Conservation (phyloP, 2,888 invertebrate genomes). For the Corythucha ciliata region DNA sequence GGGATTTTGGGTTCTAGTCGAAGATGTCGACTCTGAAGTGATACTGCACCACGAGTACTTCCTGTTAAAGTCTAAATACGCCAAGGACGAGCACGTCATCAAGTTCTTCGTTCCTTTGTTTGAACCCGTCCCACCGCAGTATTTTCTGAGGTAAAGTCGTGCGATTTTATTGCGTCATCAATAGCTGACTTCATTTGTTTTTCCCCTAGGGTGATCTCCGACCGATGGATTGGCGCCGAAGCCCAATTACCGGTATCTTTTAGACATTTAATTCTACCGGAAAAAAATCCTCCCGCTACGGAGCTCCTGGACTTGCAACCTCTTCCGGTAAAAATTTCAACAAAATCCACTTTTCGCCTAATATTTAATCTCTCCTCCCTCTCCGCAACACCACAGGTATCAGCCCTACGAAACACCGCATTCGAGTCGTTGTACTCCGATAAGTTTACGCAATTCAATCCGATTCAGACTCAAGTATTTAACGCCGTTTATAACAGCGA, state of each 20-base stretch:
- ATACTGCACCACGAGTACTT: conserved; percentile 94
- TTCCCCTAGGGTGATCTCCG: conserved; percentile 72
- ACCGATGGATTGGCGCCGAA: conserved; percentile 89
- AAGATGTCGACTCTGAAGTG: conserved; percentile 79
- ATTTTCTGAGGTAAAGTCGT: conserved; percentile 59
- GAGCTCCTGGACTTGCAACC: conserved; percentile 95
- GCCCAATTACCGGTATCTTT: conserved; percentile 95
- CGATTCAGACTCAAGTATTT: conserved; percentile 98
- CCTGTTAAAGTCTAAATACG: conserved; percentile 88
- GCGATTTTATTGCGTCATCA: not conserved
- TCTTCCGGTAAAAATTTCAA: conserved; percentile 64
- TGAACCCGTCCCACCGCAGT: conserved; percentile 96
- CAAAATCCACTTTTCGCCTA: conserved; percentile 98
- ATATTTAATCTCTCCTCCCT: conserved; percentile 87
- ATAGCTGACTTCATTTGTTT: conserved; percentile 15
- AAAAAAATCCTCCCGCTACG: conserved; percentile 96
- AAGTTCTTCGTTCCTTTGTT: conserved; percentile 98
- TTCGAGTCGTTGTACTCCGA: conserved; percentile 80
- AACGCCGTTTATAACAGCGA: conserved; percentile 97
- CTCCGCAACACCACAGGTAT: conserved; percentile 60
- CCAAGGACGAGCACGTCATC: conserved; percentile 86
- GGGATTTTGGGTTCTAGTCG: conserved; percentile 80
- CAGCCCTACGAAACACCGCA: conserved; percentile 76
- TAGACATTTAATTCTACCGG: conserved; percentile 91
- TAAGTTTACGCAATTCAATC: conserved; percentile 89